These are phyloP conservation scores for Campylomormyrus numenius DNA, from an alignment of 2,113 vertebrate species.

Conservation along the genomic window DNA sequence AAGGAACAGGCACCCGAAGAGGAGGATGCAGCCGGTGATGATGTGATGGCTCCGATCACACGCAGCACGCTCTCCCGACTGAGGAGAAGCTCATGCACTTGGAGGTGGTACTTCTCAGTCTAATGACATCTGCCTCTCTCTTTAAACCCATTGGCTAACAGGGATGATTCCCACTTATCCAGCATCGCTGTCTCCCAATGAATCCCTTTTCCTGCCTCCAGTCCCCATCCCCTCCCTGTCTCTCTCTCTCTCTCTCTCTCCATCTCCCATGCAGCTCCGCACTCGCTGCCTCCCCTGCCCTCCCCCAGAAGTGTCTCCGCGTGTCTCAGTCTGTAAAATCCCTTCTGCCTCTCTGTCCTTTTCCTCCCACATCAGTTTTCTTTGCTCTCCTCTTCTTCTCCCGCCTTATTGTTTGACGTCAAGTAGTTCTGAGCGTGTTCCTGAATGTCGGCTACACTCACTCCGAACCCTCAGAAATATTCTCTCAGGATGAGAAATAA, in stretches of 20 bases:
- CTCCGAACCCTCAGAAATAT: constrained; percentile 14
- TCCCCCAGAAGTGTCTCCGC: background rate
- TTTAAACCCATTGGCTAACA: constrained; percentile 65
- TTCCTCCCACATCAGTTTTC: background rate
- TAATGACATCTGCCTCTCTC: constrained; percentile 64
- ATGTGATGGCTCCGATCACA: constrained; percentile 41
- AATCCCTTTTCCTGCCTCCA: constrained; percentile 46
- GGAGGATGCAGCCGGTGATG: constrained; percentile 22
- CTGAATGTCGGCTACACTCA: background rate
- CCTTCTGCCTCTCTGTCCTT: background rate
- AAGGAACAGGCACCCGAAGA: constrained; percentile 18
- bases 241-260: background rate
- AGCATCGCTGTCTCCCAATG: constrained; percentile 54
- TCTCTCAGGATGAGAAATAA: background rate
- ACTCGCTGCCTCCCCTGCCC: background rate
- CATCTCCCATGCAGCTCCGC: background rate
- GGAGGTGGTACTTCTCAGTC: constrained; percentile 62
- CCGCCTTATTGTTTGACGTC: background rate
- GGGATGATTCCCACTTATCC: constrained; percentile 63
- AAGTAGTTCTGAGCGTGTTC: background rate
- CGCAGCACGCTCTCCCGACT: constrained; percentile 49
- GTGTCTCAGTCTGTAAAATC: background rate
- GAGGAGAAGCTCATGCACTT: constrained; percentile 43
- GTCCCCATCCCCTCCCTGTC: background rate
- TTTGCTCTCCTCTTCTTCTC: background rate